A percentile compares a stretch with the other conserved stretches of the same genome.
Conservation (phyloP, 2,797 vertebrate genomes). For the Phoxinus dragarum region DNA sequence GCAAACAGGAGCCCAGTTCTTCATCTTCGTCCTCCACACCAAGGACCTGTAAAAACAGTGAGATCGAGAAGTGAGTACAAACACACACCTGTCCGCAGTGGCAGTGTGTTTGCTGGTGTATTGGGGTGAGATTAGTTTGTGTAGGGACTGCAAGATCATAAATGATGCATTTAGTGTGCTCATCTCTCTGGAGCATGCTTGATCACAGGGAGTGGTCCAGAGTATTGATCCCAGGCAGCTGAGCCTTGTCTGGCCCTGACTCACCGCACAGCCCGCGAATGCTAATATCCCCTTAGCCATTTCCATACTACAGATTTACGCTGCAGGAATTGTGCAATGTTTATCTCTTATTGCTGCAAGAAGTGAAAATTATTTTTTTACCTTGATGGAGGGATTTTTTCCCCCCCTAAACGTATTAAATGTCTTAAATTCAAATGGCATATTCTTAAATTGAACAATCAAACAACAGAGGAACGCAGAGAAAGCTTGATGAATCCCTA, state of each 20-base stretch:
- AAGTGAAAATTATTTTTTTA: neutral
- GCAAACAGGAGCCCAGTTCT: constrained; percentile 92
- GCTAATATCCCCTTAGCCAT: constrained; percentile 57
- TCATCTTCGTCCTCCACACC: constrained; percentile 87
- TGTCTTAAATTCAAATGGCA: neutral
- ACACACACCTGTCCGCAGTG: constrained; percentile 34
- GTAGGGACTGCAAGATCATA: constrained; percentile 64
- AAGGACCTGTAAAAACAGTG: constrained; percentile 88
- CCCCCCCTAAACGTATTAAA: neutral
- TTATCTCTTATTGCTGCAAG: constrained; percentile 32
- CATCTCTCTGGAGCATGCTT: constrained; percentile 60
- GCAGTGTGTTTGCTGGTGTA: constrained; percentile 37
- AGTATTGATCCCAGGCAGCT: constrained; percentile 70
- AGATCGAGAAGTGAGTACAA: constrained; percentile 95
- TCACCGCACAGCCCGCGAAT: constrained; percentile 57
- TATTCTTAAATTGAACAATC: neutral
- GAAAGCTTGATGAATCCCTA: neutral
- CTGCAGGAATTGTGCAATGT: neutral
- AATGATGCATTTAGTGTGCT: constrained; percentile 72
- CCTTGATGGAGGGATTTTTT: neutral
- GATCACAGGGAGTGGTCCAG: constrained; percentile 63
- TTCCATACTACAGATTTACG: constrained; percentile 30
- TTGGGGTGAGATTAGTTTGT: constrained; percentile 65
- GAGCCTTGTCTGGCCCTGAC: constrained; percentile 61
- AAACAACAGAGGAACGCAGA: neutral